These are phyloP conservation scores for Sinocyclocheilus grahami DNA, from an alignment of 2,113 vertebrate species.

Conservation along the genomic window DNA sequence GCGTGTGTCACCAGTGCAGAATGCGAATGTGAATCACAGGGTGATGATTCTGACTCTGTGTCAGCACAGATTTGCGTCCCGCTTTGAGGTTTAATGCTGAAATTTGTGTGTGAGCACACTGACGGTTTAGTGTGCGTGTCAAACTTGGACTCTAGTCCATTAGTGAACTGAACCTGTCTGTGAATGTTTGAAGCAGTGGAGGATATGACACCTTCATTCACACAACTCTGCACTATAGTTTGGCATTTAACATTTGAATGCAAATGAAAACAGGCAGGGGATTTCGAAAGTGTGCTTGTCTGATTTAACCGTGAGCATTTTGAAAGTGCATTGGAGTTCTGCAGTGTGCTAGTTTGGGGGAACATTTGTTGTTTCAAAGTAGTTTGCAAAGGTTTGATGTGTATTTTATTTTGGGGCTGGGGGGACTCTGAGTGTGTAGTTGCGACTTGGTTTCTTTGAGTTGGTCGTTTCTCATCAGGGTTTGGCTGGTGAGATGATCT, in stretches of 20 bases:
- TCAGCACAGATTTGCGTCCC: conserved; percentile 42
- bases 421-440: conserved; percentile 14
- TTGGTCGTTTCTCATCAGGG: conserved; percentile 8
- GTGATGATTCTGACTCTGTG: conserved; percentile 37
- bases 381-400: conserved; percentile 10
- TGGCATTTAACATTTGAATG: conserved; percentile 22
- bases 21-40: conserved; percentile 17
- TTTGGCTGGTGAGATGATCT: neutral
- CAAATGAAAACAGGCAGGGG: conserved; percentile 5
- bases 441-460: neutral
- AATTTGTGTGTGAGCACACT: conserved; percentile 35
- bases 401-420: neutral
- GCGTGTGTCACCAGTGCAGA: conserved; percentile 10
- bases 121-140: conserved; percentile 41
- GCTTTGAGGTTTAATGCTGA: conserved; percentile 42
- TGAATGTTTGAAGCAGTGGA: conserved; percentile 28
- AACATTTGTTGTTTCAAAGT: conserved; percentile 10
- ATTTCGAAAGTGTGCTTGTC: conserved; percentile 6
- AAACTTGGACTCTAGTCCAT: conserved; percentile 47
- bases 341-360: conserved; percentile 29
- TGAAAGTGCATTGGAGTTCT: neutral
- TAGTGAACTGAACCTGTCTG: conserved; percentile 31
- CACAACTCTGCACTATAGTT: conserved; percentile 35
- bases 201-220: conserved; percentile 27
- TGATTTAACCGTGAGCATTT: conserved; percentile 21